Evolutionary conservation across 2,113 vertebrate species (phyloP).

Genomic region (cattle (Bos taurus)): ARS-UCD2.0 NC_037351.1:17103001-17103500

Average conservation of each 20-base stretch:
- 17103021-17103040: slow-evolving; percentile 18
- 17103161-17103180: background rate
- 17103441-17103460: slow-evolving; percentile 78
- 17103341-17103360: slow-evolving; percentile 72
- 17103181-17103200: background rate
- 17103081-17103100: background rate
- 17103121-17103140: accelerated
- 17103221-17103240: slow-evolving; percentile 13
- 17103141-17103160: background rate
- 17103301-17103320: slow-evolving; percentile 60
- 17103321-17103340: slow-evolving; percentile 74
- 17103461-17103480: slow-evolving; percentile 76
- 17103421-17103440: slow-evolving; percentile 80
- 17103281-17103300: slow-evolving; percentile 61
- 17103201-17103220: background rate
- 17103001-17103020: background rate
- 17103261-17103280: slow-evolving; percentile 35
- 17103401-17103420: slow-evolving; percentile 80
- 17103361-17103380: slow-evolving; percentile 74
- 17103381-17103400: slow-evolving; percentile 78
- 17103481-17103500: slow-evolving; percentile 84
- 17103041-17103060: background rate
- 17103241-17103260: background rate
- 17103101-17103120: background rate
- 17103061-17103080: background rate